These are phyloP conservation scores for Drosophila merina DNA, from an alignment of 2,888 invertebrate genomes.

Conservation along the genomic window DNA sequence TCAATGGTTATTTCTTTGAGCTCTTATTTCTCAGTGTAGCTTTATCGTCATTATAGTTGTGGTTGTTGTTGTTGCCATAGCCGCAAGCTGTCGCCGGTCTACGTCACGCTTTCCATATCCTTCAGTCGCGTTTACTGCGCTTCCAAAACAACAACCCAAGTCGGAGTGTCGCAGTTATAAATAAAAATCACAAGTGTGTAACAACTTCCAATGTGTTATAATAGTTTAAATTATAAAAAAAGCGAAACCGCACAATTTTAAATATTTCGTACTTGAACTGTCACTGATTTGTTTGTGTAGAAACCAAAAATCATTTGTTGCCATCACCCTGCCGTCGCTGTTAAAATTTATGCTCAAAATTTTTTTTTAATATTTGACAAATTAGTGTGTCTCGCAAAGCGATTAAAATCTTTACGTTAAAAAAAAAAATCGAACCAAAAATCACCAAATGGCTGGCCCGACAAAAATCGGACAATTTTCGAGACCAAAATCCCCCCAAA, in stretches of 20 bases:
- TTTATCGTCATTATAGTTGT: conserved; percentile 34
- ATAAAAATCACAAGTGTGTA: conserved; percentile 45
- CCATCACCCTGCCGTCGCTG: conserved; percentile 28
- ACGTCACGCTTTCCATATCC: conserved; percentile 68
- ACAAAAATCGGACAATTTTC: conserved; percentile 26
- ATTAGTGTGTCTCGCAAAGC: conserved; percentile 52
- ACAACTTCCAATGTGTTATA: conserved; percentile 27
- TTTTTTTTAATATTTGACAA: conserved; percentile 65
- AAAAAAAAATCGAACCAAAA: conserved; percentile 18
- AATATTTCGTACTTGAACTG: conserved; percentile 64
- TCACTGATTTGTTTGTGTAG: conserved; percentile 52
- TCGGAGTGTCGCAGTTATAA: conserved; percentile 15
- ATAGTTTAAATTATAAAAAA: conserved; percentile 11
- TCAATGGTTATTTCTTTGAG: no score
- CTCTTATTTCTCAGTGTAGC: conserved; percentile 4
- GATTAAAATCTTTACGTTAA: conserved; percentile 55
- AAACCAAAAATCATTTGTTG: conserved; percentile 55
- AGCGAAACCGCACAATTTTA: not conserved
- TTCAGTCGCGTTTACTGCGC: conserved; percentile 66
- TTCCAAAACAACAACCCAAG: conserved; percentile 43
- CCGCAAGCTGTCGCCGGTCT: conserved; percentile 72
- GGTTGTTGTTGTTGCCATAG: conserved; percentile 56
- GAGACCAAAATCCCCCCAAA: conserved; percentile 26
- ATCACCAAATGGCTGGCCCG: conserved; percentile 24
- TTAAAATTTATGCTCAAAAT: conserved; percentile 28